Base-by-base conservation (phyloP, 2,113 vertebrate species). In the Ictalurus punctatus region DNA sequence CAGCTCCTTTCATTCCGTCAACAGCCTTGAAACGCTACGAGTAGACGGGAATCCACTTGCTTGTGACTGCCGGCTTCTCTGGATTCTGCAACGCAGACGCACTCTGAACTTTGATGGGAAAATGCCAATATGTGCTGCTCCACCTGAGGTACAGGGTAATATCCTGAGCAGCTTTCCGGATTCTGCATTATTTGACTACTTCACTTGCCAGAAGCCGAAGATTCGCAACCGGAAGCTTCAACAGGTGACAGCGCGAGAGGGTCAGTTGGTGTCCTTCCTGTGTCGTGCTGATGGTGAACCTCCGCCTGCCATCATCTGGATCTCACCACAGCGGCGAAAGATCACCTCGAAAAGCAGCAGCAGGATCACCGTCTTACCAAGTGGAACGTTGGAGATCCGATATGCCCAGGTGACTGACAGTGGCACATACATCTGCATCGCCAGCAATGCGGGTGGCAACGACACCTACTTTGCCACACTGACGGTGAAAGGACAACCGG, bases 341-440 rank as follows among this genome's bases (percentile, higher is more conserved):
- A 97, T 99, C 92, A 96, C 97, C 1, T 87, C 95, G 0, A 95
- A 96, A 93, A 96, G 93, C 91, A 92, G 93, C 0, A 98, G 97
- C 1, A 93, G 98, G 30, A 94, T 96, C 14, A 96, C 95, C 0
- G 96, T 99, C 74, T 96, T 97, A 89, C 95, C 96, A 0, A 96
- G 97, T 21, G 98, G 98, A 78, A 98, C 98, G 0, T 93, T 99
- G 93, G 97, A 98, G 95, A 97, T 99, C 94, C 95, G 95, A 79
- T 98, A 97, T 0, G 95, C 96, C 44, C 97, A 96, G 93, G 95
- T 97, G 1, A 97, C 96, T 48, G 98, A 99, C 96, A 98, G 97
- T 0, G 98, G 98, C 85, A 99, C 98, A n/a, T 99, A 99, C 94
- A 98, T 99, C 91, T 99, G 98, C 94, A 97, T 99, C 25, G 98